A percentile compares a stretch with the other conserved stretches of the same genome.
Conservation (phyloP, 1,140 invertebrate species). For the Steinernema feltiae region DNA sequence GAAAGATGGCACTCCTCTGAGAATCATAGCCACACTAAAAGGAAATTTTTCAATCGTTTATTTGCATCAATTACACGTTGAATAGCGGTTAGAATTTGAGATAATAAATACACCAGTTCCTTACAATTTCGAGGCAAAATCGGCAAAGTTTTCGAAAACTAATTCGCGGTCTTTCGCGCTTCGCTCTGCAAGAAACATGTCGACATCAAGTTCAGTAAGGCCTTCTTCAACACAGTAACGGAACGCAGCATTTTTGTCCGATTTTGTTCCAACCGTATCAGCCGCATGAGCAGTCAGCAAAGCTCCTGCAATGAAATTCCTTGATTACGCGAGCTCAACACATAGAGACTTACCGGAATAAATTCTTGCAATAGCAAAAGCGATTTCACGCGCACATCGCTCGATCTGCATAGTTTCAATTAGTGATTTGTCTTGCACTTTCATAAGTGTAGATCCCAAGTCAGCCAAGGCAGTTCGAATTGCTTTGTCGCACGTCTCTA, state of each 20-base stretch:
- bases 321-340: slow-evolving; percentile 17
- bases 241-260: slow-evolving; percentile 55
- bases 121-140: neutral
- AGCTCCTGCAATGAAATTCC: slow-evolving; percentile 49
- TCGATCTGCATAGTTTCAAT: slow-evolving; percentile 31
- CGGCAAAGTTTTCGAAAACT: neutral
- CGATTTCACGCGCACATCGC: slow-evolving; percentile 59
- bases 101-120: too few species aligned
- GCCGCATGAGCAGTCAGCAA: slow-evolving; percentile 60
- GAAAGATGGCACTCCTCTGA: too few species aligned
- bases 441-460: slow-evolving; percentile 3
- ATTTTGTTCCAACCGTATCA: slow-evolving; percentile 40
- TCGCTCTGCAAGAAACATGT: neutral
- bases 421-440: slow-evolving; percentile 17
- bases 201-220: neutral
- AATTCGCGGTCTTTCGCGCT: neutral
- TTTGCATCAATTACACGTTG: too few species aligned
- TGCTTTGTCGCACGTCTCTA: neutral
- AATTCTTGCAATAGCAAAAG: slow-evolving; percentile 60
- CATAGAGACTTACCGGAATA: slow-evolving; percentile 59
- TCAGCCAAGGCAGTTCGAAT: slow-evolving; percentile 9
- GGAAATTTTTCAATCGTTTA: too few species aligned
- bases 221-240: slow-evolving; percentile 32
- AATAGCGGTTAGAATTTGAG: too few species aligned
- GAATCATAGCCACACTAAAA: too few species aligned